Evolutionary conservation across 2,113 vertebrate species (phyloP).

Genomic region (Pteronura brasiliensis): DNA sequence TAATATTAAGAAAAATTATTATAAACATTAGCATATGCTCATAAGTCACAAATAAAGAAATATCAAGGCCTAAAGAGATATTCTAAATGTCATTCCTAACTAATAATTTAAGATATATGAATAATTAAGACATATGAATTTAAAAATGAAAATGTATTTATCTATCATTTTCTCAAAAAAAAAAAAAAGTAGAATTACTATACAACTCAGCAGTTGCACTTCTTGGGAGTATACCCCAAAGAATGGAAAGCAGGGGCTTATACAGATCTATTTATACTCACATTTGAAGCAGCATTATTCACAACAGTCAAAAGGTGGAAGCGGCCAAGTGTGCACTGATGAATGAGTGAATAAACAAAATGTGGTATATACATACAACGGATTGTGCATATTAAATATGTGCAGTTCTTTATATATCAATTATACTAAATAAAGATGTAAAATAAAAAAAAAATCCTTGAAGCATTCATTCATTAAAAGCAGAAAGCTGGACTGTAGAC

Average conservation of each 20-base stretch:
- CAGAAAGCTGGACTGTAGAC: not conserved
- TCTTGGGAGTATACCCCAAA: not conserved
- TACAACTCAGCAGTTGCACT: not conserved
- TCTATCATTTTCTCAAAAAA: not conserved
- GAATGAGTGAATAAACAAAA: not conserved
- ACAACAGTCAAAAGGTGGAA: not conserved
- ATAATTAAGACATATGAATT: not conserved
- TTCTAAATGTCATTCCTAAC: not conserved
- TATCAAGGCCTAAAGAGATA: not conserved
- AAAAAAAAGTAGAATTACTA: not conserved
- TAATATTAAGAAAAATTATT: not conserved
- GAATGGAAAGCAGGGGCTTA: not conserved
- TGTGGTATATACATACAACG: not conserved
- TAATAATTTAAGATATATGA: not conserved
- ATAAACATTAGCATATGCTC: not conserved
- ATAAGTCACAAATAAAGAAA: not conserved
- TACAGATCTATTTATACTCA: not conserved
- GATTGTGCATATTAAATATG: not conserved
- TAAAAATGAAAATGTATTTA: not conserved
- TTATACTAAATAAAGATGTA: not conserved
- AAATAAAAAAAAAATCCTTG: not conserved
- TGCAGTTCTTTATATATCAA: not conserved
- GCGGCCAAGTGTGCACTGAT: not conserved
- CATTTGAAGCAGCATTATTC: not conserved
- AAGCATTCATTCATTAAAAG: not conserved